Evolutionary conservation across 1,140 invertebrate genomes (phyloP).

Genomic region (Neodiprion lecontei): DNA sequence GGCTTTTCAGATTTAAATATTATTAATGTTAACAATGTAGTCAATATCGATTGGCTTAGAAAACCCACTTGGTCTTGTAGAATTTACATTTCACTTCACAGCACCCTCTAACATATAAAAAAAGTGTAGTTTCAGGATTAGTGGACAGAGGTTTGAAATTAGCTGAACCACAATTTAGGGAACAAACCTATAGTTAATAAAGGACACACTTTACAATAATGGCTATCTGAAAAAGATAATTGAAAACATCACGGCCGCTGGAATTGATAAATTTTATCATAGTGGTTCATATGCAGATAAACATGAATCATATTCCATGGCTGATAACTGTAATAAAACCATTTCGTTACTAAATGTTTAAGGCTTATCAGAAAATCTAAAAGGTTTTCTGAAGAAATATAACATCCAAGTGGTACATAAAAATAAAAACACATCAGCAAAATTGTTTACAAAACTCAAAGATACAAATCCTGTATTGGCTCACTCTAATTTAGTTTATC

Average conservation of each 20-base stretch:
- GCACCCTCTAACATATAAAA: not conserved
- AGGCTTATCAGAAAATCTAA: not conserved
- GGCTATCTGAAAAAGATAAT: not conserved
- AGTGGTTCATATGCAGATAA: not conserved
- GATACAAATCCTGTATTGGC: not conserved
- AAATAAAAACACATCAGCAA: not conserved
- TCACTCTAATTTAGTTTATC: not conserved
- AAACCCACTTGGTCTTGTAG: constrained; percentile 20
- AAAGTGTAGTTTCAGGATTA: not conserved
- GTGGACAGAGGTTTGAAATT: constrained; percentile 11
- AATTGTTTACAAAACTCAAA: not conserved
- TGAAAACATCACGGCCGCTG: not conserved
- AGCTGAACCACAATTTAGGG: not conserved
- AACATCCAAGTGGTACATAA: not conserved
- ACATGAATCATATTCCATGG: not conserved
- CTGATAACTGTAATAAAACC: not conserved
- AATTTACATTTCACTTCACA: constrained; percentile 19
- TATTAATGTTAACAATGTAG: not conserved
- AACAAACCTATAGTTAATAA: constrained; percentile 1
- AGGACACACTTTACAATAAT: not conserved
- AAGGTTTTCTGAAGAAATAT: not conserved
- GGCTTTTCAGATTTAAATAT: constrained; percentile 22
- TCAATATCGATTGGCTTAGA: constrained; percentile 17
- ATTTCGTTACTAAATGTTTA: not conserved
- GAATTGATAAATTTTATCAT: too few species aligned